Conservation (phyloP, 2,888 invertebrate species). For the Conops quadrifasciatus region DNA sequence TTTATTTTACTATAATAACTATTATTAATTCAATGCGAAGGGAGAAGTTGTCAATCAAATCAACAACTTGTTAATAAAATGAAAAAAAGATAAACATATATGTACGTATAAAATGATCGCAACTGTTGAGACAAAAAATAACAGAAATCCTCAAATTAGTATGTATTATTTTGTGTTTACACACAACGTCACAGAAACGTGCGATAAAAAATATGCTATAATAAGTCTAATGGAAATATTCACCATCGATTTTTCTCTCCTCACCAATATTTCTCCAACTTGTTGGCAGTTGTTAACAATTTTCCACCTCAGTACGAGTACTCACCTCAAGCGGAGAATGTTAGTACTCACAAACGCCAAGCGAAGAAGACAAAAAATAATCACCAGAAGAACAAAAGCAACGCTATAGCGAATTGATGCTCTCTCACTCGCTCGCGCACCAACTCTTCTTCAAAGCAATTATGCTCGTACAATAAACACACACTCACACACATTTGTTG, state of each 20-base stretch:
- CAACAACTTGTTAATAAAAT: no score
- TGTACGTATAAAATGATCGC: no score
- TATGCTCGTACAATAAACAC: neutral
- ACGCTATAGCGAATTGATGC: neutral
- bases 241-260: neutral
- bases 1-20: no score
- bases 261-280: neutral
- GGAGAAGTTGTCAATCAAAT: no score
- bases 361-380: neutral
- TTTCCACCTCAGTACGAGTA: neutral
- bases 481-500: slow-evolving; percentile 14
- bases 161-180: no score
- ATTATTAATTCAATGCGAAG: no score
- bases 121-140: no score
- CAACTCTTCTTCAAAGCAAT: no score
- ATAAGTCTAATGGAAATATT: neutral
- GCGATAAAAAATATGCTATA: no score
- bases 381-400: neutral
- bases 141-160: no score
- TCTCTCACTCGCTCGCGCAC: neutral
- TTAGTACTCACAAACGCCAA: neutral
- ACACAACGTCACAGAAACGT: no score
- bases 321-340: neutral
- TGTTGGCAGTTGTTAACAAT: neutral
- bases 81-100: no score